Evolutionary conservation across 1,140 invertebrate species (phyloP).

Genomic region (Branchinecta lindahli): DNA sequence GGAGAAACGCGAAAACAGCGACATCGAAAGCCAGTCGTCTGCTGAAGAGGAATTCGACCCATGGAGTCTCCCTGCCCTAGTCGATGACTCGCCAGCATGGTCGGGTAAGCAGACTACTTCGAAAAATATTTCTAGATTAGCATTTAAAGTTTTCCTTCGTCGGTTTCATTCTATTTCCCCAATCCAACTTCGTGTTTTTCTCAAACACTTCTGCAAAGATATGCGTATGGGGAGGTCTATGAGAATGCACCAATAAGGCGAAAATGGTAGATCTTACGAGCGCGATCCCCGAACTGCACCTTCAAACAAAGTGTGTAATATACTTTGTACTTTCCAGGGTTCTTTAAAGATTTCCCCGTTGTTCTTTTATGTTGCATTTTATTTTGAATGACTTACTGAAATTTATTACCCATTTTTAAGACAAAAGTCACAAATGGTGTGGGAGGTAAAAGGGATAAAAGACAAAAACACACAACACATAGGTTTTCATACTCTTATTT

Average conservation of each 20-base stretch:
- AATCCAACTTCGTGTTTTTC: not conserved
- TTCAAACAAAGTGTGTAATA: not conserved
- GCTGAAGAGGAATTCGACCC: slow-evolving; percentile 2
- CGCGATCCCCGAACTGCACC: not conserved
- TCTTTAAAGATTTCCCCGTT: too few relatives aligned
- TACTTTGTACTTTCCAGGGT: too few relatives aligned
- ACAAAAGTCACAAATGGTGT: too few relatives aligned
- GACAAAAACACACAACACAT: too few relatives aligned
- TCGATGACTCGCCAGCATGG: slow-evolving; percentile 14
- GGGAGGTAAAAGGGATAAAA: too few relatives aligned
- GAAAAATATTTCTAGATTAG: not conserved
- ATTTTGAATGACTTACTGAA: too few relatives aligned
- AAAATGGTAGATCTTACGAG: not conserved
- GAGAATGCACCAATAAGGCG: not conserved
- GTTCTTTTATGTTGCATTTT: too few relatives aligned
- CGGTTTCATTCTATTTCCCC: not conserved
- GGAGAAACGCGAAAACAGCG: too few relatives aligned
- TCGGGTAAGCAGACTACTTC: slow-evolving; percentile 7
- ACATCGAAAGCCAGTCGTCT: too few relatives aligned
- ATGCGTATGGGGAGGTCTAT: not conserved
- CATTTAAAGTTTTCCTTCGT: not conserved
- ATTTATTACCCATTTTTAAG: too few relatives aligned
- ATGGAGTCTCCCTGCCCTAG: slow-evolving; percentile 13
- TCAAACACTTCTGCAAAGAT: not conserved
- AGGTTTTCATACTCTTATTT: too few relatives aligned